These are phyloP conservation scores for Yponomeuta cagnagella DNA, from an alignment of 2,888 invertebrate genomes.

Conservation along the genomic window DNA sequence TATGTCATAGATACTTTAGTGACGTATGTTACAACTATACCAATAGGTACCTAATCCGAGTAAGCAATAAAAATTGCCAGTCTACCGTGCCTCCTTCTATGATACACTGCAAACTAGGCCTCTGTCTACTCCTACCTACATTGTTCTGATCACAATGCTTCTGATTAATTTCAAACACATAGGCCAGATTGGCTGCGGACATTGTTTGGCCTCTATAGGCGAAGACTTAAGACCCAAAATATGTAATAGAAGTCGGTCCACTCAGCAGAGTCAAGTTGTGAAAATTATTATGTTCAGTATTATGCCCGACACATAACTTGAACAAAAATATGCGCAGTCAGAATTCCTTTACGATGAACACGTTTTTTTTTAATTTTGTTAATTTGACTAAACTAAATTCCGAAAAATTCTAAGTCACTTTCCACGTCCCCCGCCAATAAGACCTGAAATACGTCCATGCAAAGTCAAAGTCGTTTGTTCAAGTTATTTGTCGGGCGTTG, in stretches of 20 bases:
- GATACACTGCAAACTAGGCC: constrained; percentile 9
- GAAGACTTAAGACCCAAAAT: background rate
- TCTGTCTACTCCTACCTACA: background rate
- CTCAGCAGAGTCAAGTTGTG: background rate
- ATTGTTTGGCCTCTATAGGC: background rate
- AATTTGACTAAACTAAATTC: too few species aligned
- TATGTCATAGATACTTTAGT: too few species aligned
- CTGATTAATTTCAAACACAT: constrained; percentile 9
- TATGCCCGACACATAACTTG: too few species aligned
- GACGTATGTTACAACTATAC: too few species aligned
- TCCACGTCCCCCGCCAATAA: too few species aligned
- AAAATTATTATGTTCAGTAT: background rate
- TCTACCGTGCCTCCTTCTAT: background rate
- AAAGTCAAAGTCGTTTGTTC: too few species aligned
- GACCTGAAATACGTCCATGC: too few species aligned
- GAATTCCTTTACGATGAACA: too few species aligned
- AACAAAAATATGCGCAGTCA: too few species aligned
- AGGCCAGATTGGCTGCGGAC: constrained; percentile 2
- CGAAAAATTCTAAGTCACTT: too few species aligned
- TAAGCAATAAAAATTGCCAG: background rate
- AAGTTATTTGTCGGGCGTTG: too few species aligned
- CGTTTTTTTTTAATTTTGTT: too few species aligned
- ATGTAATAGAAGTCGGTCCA: constrained; percentile 4
- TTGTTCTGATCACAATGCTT: constrained; percentile 3
- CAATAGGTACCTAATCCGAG: background rate